These are phyloP conservation scores for Apodemus speciosus DNA, from an alignment of 2,113 vertebrate genomes.

Conservation along the genomic window DNA sequence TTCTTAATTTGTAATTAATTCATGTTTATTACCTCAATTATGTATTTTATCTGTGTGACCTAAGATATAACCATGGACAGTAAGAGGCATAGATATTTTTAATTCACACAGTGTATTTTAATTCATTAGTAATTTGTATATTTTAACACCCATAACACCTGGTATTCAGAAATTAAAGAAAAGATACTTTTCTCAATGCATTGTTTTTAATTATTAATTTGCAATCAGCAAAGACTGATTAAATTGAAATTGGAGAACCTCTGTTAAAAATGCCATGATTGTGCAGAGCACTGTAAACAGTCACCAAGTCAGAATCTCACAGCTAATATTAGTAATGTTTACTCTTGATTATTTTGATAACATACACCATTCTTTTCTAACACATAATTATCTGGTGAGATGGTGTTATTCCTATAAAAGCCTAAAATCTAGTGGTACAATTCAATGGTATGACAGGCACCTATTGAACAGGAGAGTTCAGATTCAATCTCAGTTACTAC, in stretches of 20 bases:
- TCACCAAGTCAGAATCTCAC: neutral
- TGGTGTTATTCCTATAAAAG: neutral
- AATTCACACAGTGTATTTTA: neutral
- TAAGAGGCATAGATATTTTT: neutral
- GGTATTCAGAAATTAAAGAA: neutral
- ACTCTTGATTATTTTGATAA: neutral
- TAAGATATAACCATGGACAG: neutral
- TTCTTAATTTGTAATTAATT: conserved; percentile 15
- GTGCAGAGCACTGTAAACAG: neutral
- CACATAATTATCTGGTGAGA: neutral
- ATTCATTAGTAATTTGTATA: conserved; percentile 1
- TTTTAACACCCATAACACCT: neutral
- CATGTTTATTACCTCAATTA: neutral
- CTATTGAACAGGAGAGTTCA: no score
- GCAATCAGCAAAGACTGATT: neutral
- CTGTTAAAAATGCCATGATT: neutral
- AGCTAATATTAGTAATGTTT: neutral
- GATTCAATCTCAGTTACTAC: neutral
- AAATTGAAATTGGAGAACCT: neutral
- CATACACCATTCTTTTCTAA: neutral
- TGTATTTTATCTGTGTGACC: neutral
- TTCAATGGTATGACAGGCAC: neutral
- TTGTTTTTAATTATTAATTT: neutral
- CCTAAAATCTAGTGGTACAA: neutral
- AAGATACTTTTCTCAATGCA: neutral